phyloP scores from a whole-genome alignment of 2,113 vertebrate species.

The Scophthalmus maximus region DNA sequence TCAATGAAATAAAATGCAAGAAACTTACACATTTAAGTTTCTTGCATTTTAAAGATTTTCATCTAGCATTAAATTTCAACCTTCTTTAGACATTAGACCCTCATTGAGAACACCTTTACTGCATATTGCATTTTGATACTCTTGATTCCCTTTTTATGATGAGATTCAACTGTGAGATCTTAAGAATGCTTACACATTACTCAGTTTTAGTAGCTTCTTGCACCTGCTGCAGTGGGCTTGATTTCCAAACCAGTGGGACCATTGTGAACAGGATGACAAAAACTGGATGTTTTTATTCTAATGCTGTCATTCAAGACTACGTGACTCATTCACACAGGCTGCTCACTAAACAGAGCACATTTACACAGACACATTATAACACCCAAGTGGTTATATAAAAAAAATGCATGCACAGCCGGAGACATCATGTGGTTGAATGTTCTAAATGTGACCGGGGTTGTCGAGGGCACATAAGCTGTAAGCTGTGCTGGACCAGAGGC shows the following conservation, averaged over 20 bases:
- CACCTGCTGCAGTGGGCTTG: slow-evolving; percentile 15
- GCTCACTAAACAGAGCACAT: slow-evolving; percentile 7
- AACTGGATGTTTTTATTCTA: slow-evolving; percentile 33
- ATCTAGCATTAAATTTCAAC: not conserved
- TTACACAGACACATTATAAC: slow-evolving; percentile 14
- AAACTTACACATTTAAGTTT: not conserved
- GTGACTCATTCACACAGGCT: not conserved
- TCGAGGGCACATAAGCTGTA: slow-evolving; percentile 34
- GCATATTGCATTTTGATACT: not conserved
- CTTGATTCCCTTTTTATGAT: not conserved
- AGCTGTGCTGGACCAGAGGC: slow-evolving; percentile 14
- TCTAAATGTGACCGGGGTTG: slow-evolving; percentile 44
- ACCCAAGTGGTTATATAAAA: slow-evolving; percentile 5
- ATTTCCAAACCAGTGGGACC: not conserved
- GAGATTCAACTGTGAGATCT: not conserved
- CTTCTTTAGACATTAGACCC: not conserved
- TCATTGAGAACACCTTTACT: not conserved
- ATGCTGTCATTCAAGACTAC: not conserved
- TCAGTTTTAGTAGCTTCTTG: not conserved
- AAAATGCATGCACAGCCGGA: slow-evolving; percentile 18
- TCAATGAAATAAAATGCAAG: not conserved
- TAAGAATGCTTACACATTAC: not conserved
- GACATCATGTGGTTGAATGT: slow-evolving; percentile 40
- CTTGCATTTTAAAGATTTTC: not conserved
- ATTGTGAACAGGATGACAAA: slow-evolving; percentile 8